These are phyloP conservation scores for Hypsopygia costalis DNA, from an alignment of 2,888 invertebrate genomes.

Conservation along the genomic window DNA sequence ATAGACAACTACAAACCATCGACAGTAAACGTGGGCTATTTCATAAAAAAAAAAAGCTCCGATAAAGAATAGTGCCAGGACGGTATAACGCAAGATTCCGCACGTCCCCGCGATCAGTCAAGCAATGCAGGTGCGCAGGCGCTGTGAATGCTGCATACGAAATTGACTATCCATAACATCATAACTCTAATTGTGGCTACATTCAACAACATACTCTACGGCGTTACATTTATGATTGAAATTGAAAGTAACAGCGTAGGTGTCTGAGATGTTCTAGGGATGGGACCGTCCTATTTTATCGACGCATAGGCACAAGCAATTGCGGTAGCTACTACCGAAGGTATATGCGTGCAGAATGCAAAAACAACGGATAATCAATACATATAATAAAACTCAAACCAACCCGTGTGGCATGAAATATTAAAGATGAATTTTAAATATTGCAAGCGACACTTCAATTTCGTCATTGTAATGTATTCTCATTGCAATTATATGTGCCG, in stretches of 20 bases:
- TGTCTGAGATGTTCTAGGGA: neutral
- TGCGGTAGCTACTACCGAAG: slow-evolving; percentile 45
- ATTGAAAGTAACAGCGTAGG: slow-evolving; percentile 1
- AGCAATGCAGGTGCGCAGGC: slow-evolving; percentile 49
- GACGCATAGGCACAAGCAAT: slow-evolving; percentile 41
- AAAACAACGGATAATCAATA: too few relatives aligned
- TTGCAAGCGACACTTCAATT: too few relatives aligned
- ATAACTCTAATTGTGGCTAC: neutral
- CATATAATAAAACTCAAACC: too few relatives aligned
- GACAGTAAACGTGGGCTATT: neutral
- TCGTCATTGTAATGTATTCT: too few relatives aligned
- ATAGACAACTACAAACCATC: too few relatives aligned
- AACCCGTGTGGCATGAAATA: too few relatives aligned
- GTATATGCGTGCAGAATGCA: slow-evolving; percentile 45
- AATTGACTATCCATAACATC: slow-evolving; percentile 3
- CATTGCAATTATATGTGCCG: too few relatives aligned
- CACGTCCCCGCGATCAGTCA: slow-evolving; percentile 51
- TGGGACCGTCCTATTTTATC: slow-evolving; percentile 28
- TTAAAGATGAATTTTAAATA: too few relatives aligned
- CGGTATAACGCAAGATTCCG: slow-evolving; percentile 35
- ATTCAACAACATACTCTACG: slow-evolving; percentile 14
- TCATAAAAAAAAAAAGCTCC: slow-evolving; percentile 18
- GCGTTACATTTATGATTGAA: neutral
- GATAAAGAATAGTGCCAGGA: slow-evolving; percentile 23
- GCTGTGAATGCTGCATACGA: slow-evolving; percentile 27